phyloP scores from a whole-genome alignment of 1,140 invertebrate species.

The Dryas iulia region DNA sequence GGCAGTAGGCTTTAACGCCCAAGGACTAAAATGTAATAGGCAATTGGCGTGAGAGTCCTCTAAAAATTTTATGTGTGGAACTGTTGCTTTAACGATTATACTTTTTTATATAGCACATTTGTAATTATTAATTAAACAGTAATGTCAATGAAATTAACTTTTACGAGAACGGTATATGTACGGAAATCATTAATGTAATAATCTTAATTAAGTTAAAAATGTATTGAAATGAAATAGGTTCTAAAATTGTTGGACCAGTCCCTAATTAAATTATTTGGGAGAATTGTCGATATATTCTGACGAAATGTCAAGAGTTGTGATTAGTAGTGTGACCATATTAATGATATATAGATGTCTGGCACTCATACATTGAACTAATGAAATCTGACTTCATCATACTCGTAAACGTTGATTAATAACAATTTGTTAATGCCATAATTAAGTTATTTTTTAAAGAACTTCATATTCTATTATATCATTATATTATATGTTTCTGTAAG shows the following conservation, averaged over 20 bases:
- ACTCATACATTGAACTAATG: no score
- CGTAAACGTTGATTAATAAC: no score
- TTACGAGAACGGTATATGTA: neutral
- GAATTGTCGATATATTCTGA: neutral
- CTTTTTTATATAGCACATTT: conserved; percentile 6
- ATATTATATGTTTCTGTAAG: no score
- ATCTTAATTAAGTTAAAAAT: neutral
- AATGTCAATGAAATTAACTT: neutral
- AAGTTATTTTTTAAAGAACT: no score
- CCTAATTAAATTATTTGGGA: neutral
- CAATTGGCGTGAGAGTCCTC: conserved; percentile 44
- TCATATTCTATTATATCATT: no score
- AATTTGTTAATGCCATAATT: no score
- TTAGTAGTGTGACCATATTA: neutral
- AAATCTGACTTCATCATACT: no score
- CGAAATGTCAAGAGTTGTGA: no score
- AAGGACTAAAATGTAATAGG: conserved; percentile 47
- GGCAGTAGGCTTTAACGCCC: conserved; percentile 38
- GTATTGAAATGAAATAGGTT: neutral
- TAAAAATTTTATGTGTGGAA: conserved; percentile 22
- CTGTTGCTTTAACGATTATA: conserved; percentile 11
- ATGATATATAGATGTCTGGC: no score
- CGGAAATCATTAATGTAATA: neutral
- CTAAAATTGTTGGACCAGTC: neutral
- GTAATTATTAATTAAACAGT: neutral